Percentiles rank a stretch among this genome's conserved stretches.
These are phyloP conservation scores for Passer montanus DNA, from an alignment of 2,113 vertebrate species.

Conservation along the genomic window DNA sequence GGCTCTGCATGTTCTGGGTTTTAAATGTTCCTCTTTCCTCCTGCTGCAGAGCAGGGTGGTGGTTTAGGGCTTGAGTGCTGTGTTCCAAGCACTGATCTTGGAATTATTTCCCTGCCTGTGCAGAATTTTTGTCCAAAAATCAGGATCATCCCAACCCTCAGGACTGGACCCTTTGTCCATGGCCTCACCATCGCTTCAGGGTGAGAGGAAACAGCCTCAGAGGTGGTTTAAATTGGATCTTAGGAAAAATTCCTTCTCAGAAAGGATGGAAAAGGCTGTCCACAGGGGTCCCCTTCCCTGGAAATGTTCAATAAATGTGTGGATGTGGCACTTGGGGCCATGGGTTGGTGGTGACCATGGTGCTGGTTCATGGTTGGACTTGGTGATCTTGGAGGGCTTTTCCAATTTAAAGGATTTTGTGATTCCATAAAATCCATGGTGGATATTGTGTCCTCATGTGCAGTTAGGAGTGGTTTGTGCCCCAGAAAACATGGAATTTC, in stretches of 20 bases:
- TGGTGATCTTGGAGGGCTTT: neutral
- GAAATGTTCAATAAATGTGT: fast-evolving
- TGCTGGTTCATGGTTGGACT: neutral
- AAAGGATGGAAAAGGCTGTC: neutral
- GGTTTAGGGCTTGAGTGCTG: neutral
- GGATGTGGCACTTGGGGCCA: neutral
- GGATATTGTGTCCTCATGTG: neutral
- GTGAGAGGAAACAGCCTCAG: fast-evolving
- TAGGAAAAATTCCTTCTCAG: neutral
- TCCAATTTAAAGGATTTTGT: neutral
- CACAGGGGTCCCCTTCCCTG: fast-evolving
- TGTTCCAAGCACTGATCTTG: neutral
- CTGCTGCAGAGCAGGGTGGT: neutral
- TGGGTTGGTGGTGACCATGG: fast-evolving
- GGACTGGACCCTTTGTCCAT: neutral
- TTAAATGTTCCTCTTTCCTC: neutral
- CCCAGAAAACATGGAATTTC: neutral
- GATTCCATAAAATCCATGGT: neutral
- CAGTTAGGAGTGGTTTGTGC: neutral
- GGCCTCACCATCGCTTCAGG: no score
- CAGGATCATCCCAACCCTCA: neutral
- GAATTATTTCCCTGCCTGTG: neutral
- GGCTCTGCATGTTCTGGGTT: neutral
- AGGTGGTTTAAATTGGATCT: neutral
- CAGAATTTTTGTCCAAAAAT: neutral